Evolutionary conservation across 2,113 vertebrate species (phyloP).

Genomic region (Engystomops pustulosus): DNA sequence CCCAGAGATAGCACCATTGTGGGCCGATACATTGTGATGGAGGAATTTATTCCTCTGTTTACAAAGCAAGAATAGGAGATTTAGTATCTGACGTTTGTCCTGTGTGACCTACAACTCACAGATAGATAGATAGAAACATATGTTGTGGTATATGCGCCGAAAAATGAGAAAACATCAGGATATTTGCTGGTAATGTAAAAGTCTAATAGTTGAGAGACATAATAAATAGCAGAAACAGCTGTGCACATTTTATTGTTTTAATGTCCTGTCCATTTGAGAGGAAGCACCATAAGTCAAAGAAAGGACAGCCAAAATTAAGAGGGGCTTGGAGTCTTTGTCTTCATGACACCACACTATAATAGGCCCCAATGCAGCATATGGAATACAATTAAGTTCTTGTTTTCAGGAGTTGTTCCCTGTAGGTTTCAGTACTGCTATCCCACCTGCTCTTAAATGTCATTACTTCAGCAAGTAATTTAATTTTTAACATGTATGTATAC

Average conservation of each 20-base stretch:
- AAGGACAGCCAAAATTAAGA: slow-evolving; percentile 55
- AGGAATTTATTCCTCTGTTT: too few relatives aligned
- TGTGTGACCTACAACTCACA: too few relatives aligned
- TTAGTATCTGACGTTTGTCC: too few relatives aligned
- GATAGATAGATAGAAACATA: slow-evolving; percentile 17
- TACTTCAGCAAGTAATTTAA: slow-evolving; percentile 47
- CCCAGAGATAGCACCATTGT: too few relatives aligned
- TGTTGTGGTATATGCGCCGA: neutral
- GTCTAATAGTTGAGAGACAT: neutral
- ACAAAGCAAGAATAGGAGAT: too few relatives aligned
- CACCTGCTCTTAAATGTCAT: slow-evolving; percentile 56
- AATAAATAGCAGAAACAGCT: slow-evolving; percentile 45
- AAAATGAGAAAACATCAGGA: neutral
- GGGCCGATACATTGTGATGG: too few relatives aligned
- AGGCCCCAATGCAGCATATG: slow-evolving; percentile 53
- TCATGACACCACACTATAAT: slow-evolving; percentile 45
- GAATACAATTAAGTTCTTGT: slow-evolving; percentile 52
- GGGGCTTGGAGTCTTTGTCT: slow-evolving; percentile 38
- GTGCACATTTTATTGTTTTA: slow-evolving; percentile 52
- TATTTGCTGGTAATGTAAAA: slow-evolving; percentile 15
- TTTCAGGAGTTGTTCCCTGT: slow-evolving; percentile 41
- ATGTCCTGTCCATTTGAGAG: slow-evolving; percentile 50
- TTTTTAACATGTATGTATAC: slow-evolving; percentile 37
- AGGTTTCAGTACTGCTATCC: slow-evolving; percentile 28
- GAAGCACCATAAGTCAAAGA: slow-evolving; percentile 56